A percentile compares a stretch with the other conserved stretches of the same genome.
Conservation (phyloP, 2,797 vertebrate genomes). For the Okamejei kenojei region DNA sequence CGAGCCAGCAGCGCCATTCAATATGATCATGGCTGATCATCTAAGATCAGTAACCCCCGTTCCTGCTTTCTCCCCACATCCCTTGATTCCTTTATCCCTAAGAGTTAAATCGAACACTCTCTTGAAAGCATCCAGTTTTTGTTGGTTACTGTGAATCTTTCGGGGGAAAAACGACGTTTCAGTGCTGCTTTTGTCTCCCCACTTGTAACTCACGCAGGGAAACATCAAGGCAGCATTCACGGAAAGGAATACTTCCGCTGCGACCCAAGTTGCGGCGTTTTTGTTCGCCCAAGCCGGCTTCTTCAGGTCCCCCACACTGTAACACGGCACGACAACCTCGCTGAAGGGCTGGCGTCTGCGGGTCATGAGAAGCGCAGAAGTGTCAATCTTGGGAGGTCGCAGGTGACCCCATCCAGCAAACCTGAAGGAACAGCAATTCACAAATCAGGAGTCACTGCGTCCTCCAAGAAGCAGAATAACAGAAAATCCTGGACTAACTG, state of each 20-base stretch:
- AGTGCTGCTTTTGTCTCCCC: neutral
- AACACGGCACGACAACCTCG: conserved; percentile 44
- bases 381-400: conserved; percentile 43
- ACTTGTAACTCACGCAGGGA: conserved; percentile 57
- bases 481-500: conserved; percentile 58
- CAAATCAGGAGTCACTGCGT: conserved; percentile 50
- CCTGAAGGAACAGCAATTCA: conserved; percentile 49
- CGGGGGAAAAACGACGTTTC: no score
- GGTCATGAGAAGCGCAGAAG: conserved; percentile 49
- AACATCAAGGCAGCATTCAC: conserved; percentile 74
- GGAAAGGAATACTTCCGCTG: conserved; percentile 74
- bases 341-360: conserved; percentile 48
- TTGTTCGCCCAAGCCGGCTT: conserved; percentile 70
- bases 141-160: no score
- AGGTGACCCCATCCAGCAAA: conserved; percentile 41
- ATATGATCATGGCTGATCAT: no score
- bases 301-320: conserved; percentile 61
- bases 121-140: no score
- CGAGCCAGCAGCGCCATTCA: no score
- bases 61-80: no score
- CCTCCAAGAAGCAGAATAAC: conserved; percentile 60
- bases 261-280: conserved; percentile 67
- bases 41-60: no score
- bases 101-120: no score
- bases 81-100: no score